Base-by-base conservation (phyloP, 2,797 vertebrate species). In the Brotula barbata region DNA sequence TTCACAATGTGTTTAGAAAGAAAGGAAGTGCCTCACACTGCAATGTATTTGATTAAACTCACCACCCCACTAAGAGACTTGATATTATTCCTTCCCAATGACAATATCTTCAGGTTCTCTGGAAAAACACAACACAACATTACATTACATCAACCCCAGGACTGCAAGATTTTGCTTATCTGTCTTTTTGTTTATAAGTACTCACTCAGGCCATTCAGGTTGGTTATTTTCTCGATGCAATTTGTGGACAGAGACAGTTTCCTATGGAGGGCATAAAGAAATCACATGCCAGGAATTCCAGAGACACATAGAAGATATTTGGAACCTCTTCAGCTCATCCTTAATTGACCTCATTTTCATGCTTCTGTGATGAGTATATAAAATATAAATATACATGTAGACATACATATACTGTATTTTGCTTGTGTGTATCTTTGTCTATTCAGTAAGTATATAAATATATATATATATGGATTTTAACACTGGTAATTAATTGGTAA, bases 211-310 rank as follows among this genome's bases (percentile, higher is more conserved):
- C 91, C 94, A 66, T 90, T 94, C 63, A 99, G 89, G 85, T 98
- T 97, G 68, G 94, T 92, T 44, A 99, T 99, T 90, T 97, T 98
- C 77, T 97, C 96, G 77, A 99, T 98, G 86, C 95, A 96, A 89
- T 99, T 99, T 81, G 96, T 97, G 64, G 96, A 98, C 79, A 99
- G 83, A 2, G 95, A 97, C 6, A 99, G 86, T 71, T 94, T 96
- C 91, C 97, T 98, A 89, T 60, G 13, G 14, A 58, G 15, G 16
- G n/a, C n/a, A n/a, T n/a, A n/a, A n/a, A 75, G 7, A 62, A 7
- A 57, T 5, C 13, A 51, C 13, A 42, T 6, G 5, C 37, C 6
- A 40, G n/a, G 8, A 28, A 28, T 8, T 28, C 25, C n/a, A n/a
- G n/a, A n/a, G n/a, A n/a, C n/a, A n/a, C n/a, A n/a, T n/a, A n/a